A percentile compares a stretch with the other conserved stretches of the same genome.
Evolutionary conservation across 2,797 vertebrate genomes (phyloP).

Genomic region (Eospalax fontanierii): DNA sequence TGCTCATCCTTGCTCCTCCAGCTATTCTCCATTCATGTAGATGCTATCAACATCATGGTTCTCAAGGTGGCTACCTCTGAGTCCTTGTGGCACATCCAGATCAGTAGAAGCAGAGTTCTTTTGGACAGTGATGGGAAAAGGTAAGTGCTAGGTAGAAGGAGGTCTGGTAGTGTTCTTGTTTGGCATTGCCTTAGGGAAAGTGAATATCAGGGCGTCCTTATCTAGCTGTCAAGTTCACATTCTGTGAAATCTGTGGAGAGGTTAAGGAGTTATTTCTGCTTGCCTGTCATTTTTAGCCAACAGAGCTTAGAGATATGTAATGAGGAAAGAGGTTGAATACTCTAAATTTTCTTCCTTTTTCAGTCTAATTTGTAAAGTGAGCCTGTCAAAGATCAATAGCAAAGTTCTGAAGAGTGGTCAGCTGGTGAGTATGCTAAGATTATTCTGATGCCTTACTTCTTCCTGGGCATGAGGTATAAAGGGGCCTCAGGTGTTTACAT

Average conservation of each 20-base stretch:
- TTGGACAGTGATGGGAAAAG: slow-evolving; percentile 94
- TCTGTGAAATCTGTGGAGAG: slow-evolving; percentile 38
- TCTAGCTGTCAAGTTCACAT: slow-evolving; percentile 29
- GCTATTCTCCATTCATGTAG: slow-evolving; percentile 96
- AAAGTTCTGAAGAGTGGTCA: slow-evolving; percentile 98
- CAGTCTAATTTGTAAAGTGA: slow-evolving; percentile 94
- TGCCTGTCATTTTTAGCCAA: slow-evolving; percentile 29
- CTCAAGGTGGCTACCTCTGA: slow-evolving; percentile 95
- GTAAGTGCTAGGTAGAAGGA: slow-evolving; percentile 86
- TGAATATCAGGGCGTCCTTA: background rate
- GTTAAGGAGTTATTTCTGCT: slow-evolving; percentile 51
- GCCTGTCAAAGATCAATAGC: slow-evolving; percentile 95
- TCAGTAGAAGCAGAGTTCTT: slow-evolving; percentile 93
- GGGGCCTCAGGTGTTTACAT: background rate
- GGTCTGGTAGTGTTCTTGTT: slow-evolving; percentile 38
- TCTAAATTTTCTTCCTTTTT: slow-evolving; percentile 31
- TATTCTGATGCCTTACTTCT: slow-evolving; percentile 13
- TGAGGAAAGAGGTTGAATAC: slow-evolving; percentile 1
- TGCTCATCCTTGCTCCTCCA: slow-evolving; percentile 81
- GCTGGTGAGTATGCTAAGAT: slow-evolving; percentile 90
- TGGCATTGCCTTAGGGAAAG: slow-evolving; percentile 21
- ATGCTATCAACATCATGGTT: slow-evolving; percentile 97
- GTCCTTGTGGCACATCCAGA: slow-evolving; percentile 97
- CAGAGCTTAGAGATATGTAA: slow-evolving; percentile 57
- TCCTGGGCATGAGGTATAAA: slow-evolving; percentile 24